phyloP scores from a whole-genome alignment of 1,140 invertebrate species.

The Drosophila nannoptera region DNA sequence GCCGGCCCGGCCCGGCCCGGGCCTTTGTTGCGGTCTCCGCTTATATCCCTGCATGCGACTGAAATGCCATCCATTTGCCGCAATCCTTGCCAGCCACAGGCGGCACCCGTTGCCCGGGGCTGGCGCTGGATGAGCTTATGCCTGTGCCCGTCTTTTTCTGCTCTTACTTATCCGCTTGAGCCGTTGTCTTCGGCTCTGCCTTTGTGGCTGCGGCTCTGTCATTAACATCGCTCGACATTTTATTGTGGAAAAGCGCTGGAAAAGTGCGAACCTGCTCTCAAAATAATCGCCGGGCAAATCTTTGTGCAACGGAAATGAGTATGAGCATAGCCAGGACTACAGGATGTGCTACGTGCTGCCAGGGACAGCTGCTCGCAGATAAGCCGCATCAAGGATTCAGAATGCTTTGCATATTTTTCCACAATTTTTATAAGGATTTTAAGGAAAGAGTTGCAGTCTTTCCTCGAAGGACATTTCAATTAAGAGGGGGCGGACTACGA shows the following conservation, averaged over 20 bases:
- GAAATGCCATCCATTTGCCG: constrained; percentile 56
- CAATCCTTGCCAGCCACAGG: constrained; percentile 36
- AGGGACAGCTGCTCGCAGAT: too few relatives aligned
- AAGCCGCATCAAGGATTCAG: too few relatives aligned
- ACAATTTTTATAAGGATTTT: too few relatives aligned
- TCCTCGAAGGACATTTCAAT: not conserved
- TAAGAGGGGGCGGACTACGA: constrained; percentile 1
- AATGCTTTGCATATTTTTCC: too few relatives aligned
- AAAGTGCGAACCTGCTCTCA: constrained; percentile 9
- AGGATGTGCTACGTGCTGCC: not conserved
- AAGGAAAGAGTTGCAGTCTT: not conserved
- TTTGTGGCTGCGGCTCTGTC: constrained; percentile 22
- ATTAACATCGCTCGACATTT: constrained; percentile 48
- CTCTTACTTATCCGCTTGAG: constrained; percentile 49
- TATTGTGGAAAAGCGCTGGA: constrained; percentile 11
- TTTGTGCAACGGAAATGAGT: constrained; percentile 44
- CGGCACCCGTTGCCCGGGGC: constrained; percentile 10
- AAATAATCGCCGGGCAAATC: constrained; percentile 48
- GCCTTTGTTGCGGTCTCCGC: constrained; percentile 53
- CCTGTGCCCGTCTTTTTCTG: constrained; percentile 38
- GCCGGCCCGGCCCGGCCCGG: too few relatives aligned
- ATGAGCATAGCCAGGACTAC: constrained; percentile 10
- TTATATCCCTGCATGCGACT: constrained; percentile 36
- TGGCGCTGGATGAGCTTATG: not conserved
- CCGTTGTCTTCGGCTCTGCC: constrained; percentile 7